Percentiles rank a stretch among this genome's conserved stretches.
Evolutionary conservation across 2,113 vertebrate genomes (phyloP).

Genomic region (Parotia lawesii): DNA sequence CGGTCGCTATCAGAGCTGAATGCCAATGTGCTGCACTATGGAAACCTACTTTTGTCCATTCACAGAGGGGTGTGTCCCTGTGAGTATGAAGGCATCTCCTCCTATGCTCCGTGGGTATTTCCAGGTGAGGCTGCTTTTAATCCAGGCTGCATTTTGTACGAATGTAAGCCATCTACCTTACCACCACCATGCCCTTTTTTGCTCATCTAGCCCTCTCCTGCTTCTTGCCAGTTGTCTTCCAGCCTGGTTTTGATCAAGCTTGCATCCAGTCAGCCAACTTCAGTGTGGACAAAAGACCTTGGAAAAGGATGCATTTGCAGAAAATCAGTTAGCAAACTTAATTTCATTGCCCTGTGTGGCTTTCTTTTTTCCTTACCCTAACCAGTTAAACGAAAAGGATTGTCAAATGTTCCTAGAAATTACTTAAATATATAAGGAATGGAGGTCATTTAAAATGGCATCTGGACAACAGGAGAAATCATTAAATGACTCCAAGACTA

Average conservation of each 20-base stretch:
- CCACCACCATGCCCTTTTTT: neutral
- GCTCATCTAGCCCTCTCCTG: neutral
- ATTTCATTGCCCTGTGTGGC: neutral
- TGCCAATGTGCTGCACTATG: neutral
- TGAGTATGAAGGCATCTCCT: neutral
- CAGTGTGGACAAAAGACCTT: neutral
- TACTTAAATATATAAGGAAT: neutral
- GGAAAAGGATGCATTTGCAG: neutral
- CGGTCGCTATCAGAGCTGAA: neutral
- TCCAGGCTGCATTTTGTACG: neutral
- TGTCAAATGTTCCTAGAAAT: neutral
- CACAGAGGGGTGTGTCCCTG: accelerated
- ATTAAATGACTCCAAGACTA: neutral
- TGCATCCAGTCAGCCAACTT: neutral
- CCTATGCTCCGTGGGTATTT: neutral
- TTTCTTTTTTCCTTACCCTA: neutral
- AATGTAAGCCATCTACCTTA: neutral
- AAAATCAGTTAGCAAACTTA: neutral
- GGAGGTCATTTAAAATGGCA: neutral
- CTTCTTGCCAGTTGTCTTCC: neutral
- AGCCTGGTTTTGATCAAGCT: neutral
- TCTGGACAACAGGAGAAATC: neutral
- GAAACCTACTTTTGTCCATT: neutral
- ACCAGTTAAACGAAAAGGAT: neutral
- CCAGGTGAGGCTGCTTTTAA: neutral